Conservation (phyloP, 1,140 invertebrate species). For the Paramacrobiotus metropolitanus region DNA sequence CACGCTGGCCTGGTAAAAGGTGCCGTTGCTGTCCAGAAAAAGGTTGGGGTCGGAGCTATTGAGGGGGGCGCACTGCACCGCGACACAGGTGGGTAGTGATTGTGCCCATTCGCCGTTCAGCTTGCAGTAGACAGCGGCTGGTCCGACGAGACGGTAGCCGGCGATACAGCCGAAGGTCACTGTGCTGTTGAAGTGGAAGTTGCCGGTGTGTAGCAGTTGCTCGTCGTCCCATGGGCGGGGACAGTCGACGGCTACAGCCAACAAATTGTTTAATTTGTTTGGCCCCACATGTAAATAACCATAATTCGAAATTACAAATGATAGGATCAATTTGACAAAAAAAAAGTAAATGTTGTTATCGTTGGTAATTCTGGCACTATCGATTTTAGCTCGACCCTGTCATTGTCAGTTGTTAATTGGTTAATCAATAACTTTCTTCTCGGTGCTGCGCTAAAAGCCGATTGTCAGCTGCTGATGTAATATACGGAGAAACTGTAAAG, state of each 20-base stretch:
- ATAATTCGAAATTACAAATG: no score
- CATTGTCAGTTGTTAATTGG: no score
- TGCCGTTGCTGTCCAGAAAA: not conserved
- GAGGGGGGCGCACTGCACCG: not conserved
- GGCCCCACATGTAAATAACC: no score
- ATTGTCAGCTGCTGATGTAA: no score
- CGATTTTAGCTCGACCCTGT: no score
- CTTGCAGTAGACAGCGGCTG: not conserved
- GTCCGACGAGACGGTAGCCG: not conserved
- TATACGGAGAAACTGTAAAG: not conserved
- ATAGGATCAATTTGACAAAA: no score
- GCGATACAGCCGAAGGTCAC: not conserved
- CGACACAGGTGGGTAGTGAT: not conserved
- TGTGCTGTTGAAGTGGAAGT: not conserved
- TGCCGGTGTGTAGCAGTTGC: not conserved
- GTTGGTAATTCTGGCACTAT: not conserved
- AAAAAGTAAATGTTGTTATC: no score
- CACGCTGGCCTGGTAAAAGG: not conserved
- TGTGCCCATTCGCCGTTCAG: not conserved
- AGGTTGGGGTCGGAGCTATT: not conserved
- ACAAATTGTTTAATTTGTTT: no score
- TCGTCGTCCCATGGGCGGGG: conserved; percentile 2
- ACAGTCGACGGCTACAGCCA: not conserved
- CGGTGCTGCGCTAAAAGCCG: no score
- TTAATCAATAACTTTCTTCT: no score